Evolutionary conservation across 1,140 invertebrate genomes (phyloP), one percentile per base, ranked within the genome.

Genomic region (Eriocheir sinensis): DNA sequence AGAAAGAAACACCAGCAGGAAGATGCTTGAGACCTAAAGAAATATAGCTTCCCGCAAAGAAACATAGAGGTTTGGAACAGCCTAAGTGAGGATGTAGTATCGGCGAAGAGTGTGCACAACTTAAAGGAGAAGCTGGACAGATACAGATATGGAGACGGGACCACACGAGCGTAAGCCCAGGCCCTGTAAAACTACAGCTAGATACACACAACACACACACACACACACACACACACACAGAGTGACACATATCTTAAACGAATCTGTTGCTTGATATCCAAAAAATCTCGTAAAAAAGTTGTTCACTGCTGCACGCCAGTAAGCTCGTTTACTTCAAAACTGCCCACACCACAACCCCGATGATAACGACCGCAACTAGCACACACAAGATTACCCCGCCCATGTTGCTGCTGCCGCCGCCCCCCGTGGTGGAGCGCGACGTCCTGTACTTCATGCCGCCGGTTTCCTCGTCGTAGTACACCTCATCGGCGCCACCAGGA

Each of bases 161-260:
- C n/a, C n/a, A n/a, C n/a, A n/a, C n/a, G n/a, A n/a, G n/a, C n/a
- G n/a, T n/a, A n/a, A n/a, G n/a, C n/a, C n/a, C n/a, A n/a, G n/a
- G n/a, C n/a, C n/a, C n/a, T n/a, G n/a, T n/a, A n/a, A n/a, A n/a
- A n/a, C n/a, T n/a, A 60, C 53, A 60, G 9, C 9, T 21, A 60
- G 9, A 60, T 21, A 60, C 53, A 60, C 53, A 60, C 53, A 60
- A 60, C 53, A 60, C 17, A 60, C 53, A 60, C 53, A 60, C 53
- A 60, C 53, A 60, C 60, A 72, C 60, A 72, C 60, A 72, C 60
- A 72, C 60, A 72, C 60, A 72, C 60, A 72, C 60, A 72, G 21
- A 72, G 21, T n/a, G 21, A 72, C 60, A n/a, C 60, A 72, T n/a
- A 48, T n/a, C 4, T 72, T 53, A 53, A 72, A 72, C 60, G 8